A percentile compares a stretch with the other conserved stretches of the same genome.
Conservation (phyloP, 2,797 vertebrate species). For the Octomys mimax region DNA sequence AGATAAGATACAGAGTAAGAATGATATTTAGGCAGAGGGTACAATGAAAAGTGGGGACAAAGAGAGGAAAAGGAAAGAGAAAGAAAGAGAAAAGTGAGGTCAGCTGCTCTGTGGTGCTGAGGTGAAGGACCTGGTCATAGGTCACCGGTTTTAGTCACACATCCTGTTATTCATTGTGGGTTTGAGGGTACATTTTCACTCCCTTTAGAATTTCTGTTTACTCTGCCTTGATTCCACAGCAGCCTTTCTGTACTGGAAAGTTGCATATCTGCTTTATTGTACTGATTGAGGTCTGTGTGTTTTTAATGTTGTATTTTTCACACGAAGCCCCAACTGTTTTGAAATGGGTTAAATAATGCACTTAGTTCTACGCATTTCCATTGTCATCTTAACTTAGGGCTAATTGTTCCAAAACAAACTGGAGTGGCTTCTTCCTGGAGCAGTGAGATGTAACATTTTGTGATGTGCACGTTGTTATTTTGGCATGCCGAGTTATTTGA, state of each 20-base stretch:
- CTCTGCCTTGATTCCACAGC: neutral
- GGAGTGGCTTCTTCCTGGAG: neutral
- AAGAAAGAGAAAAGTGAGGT: slow-evolving; percentile 43
- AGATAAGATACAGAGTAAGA: neutral
- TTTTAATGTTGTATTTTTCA: neutral
- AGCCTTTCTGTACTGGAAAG: slow-evolving; percentile 62
- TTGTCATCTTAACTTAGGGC: neutral
- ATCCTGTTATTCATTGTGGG: slow-evolving; percentile 80
- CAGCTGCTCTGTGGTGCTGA: slow-evolving; percentile 44
- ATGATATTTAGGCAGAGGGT: slow-evolving; percentile 5
- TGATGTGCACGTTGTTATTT: neutral
- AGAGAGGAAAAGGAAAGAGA: slow-evolving; percentile 81
- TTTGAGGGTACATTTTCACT: slow-evolving; percentile 44
- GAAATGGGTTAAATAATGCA: neutral
- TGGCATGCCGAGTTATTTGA: neutral
- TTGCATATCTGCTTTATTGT: slow-evolving; percentile 40
- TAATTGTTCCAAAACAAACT: neutral
- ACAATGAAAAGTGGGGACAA: slow-evolving; percentile 69
- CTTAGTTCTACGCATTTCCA: neutral
- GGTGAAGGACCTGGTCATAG: neutral
- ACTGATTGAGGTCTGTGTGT: neutral
- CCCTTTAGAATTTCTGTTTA: slow-evolving; percentile 72
- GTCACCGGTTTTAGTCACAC: slow-evolving; percentile 75
- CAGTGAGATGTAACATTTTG: neutral
- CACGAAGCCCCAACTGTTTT: neutral